Percentiles rank a stretch among this genome's conserved stretches.
These are phyloP conservation scores for Cebus imitator DNA, from an alignment of 2,113 vertebrate genomes.

Conservation along the genomic window DNA sequence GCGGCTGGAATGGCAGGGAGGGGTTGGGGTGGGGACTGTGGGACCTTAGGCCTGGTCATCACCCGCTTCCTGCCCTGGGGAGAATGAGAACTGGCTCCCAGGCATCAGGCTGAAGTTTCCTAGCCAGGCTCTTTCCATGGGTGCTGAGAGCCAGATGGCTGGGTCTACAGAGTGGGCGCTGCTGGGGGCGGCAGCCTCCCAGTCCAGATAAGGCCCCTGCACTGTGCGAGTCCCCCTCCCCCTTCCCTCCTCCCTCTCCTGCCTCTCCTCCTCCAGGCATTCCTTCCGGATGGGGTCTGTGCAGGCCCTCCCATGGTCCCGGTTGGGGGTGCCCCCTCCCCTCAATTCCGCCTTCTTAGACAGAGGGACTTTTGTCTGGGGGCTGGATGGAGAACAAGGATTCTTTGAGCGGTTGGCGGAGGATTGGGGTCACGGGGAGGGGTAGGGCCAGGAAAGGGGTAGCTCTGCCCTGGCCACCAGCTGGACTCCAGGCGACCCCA, in stretches of 20 bases:
- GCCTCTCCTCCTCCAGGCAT: not conserved
- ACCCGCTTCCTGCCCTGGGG: not conserved
- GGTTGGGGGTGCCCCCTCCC: constrained; percentile 66
- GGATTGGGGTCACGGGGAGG: constrained; percentile 77
- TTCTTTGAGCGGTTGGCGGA: constrained; percentile 66
- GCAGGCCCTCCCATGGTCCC: constrained; percentile 55
- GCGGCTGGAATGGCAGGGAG: no score
- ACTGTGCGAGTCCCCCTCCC: not conserved
- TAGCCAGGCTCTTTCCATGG: not conserved
- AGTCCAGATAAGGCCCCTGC: not conserved
- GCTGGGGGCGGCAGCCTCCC: not conserved
- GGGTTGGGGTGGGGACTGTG: not conserved
- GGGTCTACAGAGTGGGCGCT: not conserved
- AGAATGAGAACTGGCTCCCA: not conserved
- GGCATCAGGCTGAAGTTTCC: not conserved
- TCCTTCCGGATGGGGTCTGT: constrained; percentile 74
- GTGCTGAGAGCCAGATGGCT: not conserved
- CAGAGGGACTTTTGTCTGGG: constrained; percentile 77
- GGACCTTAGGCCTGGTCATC: not conserved
- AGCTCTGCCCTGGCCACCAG: constrained; percentile 62
- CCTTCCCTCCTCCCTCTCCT: not conserved
- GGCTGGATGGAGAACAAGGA: constrained; percentile 72
- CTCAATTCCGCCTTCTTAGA: constrained; percentile 68
- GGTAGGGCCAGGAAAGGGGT: constrained; percentile 70
- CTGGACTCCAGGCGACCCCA: constrained; percentile 69